Evolutionary conservation across 2,888 invertebrate species (phyloP).

Genomic region (Meteorus colon): DNA sequence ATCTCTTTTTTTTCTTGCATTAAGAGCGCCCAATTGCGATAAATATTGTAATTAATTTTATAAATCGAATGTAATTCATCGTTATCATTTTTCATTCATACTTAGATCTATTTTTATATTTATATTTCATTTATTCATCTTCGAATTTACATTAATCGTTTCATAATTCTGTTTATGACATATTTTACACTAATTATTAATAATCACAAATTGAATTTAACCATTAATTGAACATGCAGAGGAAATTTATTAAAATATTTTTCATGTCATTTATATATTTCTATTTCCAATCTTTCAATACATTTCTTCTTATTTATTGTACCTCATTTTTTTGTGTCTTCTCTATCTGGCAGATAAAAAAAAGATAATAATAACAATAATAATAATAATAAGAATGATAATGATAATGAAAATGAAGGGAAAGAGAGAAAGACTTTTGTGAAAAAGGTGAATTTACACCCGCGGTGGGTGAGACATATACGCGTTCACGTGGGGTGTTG

Average conservation of each 20-base stretch:
- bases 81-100: no score
- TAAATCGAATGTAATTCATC: no score
- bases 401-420: background rate
- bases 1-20: background rate
- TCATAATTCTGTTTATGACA: no score
- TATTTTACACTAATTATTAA: no score
- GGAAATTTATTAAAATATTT: background rate
- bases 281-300: no score
- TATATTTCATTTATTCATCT: background rate
- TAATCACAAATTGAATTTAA: no score
- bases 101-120: background rate
- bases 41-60: no score
- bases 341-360: background rate
- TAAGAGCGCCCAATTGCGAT: background rate
- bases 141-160: no score
- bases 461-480: background rate
- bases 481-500: background rate
- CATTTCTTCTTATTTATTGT: no score
- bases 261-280: no score
- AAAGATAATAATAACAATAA: background rate
- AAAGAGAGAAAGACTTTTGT: background rate
- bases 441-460: background rate
- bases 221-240: background rate
- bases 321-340: no score
- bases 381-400: no score